These are phyloP conservation scores for Manis javanica DNA, from an alignment of 2,797 vertebrate genomes.

Conservation along the genomic window DNA sequence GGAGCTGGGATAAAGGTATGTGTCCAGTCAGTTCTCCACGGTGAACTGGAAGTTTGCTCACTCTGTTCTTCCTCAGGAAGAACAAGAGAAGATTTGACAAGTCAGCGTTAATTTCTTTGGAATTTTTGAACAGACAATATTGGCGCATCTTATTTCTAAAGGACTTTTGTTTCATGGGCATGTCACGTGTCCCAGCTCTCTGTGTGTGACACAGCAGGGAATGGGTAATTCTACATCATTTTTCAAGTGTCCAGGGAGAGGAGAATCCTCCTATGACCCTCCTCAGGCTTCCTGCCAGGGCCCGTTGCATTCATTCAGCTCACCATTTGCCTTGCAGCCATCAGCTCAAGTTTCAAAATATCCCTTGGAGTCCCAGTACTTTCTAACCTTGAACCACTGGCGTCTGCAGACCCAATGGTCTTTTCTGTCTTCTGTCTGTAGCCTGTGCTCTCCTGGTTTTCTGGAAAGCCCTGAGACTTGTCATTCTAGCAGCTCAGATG, in stretches of 20 bases:
- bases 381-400: neutral
- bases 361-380: neutral
- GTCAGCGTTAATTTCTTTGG: neutral
- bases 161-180: neutral
- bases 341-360: neutral
- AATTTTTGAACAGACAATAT: neutral
- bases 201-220: neutral
- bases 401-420: neutral
- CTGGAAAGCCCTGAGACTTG: slow-evolving; percentile 8
- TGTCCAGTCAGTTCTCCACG: neutral
- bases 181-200: neutral
- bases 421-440: neutral
- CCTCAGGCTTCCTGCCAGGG: neutral
- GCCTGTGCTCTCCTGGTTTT: neutral
- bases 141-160: neutral
- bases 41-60: neutral
- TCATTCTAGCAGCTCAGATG: slow-evolving; percentile 69
- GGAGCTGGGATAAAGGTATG: neutral
- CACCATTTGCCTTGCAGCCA: neutral
- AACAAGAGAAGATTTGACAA: neutral
- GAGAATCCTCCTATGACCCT: neutral
- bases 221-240: neutral
- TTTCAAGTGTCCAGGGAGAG: neutral
- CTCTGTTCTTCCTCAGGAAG: neutral
- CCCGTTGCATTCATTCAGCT: neutral